Evolutionary conservation across 2,113 vertebrate genomes (phyloP).

Genomic region (Phaethon lepturus): DNA sequence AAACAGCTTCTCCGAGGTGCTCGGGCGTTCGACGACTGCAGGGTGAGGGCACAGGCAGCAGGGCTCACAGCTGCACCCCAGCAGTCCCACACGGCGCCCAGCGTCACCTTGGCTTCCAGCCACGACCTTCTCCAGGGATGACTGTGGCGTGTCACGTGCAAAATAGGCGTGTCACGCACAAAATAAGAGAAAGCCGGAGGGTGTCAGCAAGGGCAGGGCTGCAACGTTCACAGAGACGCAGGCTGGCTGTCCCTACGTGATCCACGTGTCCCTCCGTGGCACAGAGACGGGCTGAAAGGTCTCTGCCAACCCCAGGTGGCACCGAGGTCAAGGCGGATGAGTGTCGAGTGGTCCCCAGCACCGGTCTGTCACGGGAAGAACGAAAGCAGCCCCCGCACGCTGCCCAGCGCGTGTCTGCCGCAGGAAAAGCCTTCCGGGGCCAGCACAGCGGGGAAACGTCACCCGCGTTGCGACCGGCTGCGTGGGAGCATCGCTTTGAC

Average conservation of each 20-base stretch:
- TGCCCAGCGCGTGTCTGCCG: not conserved
- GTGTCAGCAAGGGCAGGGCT: not conserved
- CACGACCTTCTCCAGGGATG: not conserved
- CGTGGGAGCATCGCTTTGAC: not conserved
- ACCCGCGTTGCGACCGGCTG: fast-evolving
- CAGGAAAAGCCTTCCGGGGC: not conserved
- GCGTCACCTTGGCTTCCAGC: not conserved
- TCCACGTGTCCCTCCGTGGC: fast-evolving
- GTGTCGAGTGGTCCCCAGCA: not conserved
- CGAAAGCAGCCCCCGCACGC: not conserved
- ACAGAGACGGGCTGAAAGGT: not conserved
- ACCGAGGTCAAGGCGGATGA: not conserved
- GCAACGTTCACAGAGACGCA: fast-evolving
- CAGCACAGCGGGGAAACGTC: not conserved
- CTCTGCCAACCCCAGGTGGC: not conserved
- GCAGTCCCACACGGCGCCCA: fast-evolving
- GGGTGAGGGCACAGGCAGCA: not conserved
- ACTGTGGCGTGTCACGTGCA: not conserved
- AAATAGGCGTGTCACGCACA: not conserved
- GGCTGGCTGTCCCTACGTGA: not conserved
- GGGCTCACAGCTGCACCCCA: not conserved
- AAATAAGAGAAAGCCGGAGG: not conserved
- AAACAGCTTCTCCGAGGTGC: not conserved
- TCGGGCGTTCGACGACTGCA: not conserved
- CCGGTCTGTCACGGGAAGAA: not conserved